Base-by-base conservation (phyloP, 2,888 invertebrate species). In the Perizoma affinitatum region DNA sequence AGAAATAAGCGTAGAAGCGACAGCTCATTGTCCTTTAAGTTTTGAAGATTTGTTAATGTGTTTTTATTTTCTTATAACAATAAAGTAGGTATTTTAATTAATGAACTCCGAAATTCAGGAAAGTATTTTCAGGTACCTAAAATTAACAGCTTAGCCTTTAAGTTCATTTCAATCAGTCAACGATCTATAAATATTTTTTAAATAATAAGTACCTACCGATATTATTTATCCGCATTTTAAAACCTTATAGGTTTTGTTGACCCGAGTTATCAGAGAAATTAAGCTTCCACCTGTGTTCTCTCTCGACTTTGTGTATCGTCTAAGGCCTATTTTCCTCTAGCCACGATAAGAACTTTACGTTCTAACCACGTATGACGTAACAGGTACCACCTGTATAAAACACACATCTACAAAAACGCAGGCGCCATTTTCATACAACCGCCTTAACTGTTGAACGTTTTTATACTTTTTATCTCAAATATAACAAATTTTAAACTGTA, bases 321-420 rank as follows among this genome's bases (percentile, higher is more conserved):
- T 57, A 58, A 43, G 51, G 52, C 22, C 35, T 58, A 58, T 55
- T 65, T 65, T 63, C 47, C 67, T 68, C 68, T 70, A 48, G 66
- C 76, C 74, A 75, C 79, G 85, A 84, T 84, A 86, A 86, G 79
- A 83, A 80, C 80, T 79, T 66, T 70, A 69, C 75, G 82, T 83
- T 80, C 84, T 79, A 82, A 75, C 79, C 74, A 81, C 83, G 84
- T 79, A 82, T 90, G 91, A 91, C 91, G 91, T 84, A 90, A 88
- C 87, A 87, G 84, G 85, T 82, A 77, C 36, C 73, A 79, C 78
- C 78, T 81, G 77, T 91, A 91, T 91, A 91, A 83, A 90, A 87
- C 84, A 82, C 82, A 78, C 81, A 71, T 75, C 79, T 70, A 71
- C 71, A 73, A 76, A 72, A 69, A 72, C 62, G 61, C 67, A 46